Evolutionary conservation across 2,113 vertebrate species (phyloP).

Genomic region (Bos indicus): DNA sequence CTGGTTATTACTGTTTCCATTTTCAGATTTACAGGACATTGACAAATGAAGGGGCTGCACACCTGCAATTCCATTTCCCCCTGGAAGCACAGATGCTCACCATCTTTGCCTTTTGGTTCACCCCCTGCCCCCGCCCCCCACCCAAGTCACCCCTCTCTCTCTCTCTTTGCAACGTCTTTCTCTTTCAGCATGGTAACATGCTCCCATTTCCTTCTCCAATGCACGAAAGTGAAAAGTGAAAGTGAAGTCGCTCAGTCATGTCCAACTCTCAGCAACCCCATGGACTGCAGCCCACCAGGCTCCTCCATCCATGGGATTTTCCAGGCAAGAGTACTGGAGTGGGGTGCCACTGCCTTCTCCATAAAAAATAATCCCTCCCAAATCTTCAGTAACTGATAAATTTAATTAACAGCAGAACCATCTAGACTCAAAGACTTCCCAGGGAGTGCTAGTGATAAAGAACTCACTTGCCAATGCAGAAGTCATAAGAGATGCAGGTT

Average conservation of each 20-base stretch:
- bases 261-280: neutral
- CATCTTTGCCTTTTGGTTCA: neutral
- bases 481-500: neutral
- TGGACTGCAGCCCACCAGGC: too few relatives aligned
- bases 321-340: too few relatives aligned
- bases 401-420: neutral
- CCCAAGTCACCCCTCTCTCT: too few relatives aligned
- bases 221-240: too few relatives aligned
- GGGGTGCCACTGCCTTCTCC: too few relatives aligned
- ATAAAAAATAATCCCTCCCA: neutral
- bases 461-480: neutral
- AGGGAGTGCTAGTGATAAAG: neutral
- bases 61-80: neutral
- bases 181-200: neutral
- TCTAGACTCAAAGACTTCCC: neutral
- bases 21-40: neutral
- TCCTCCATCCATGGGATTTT: too few relatives aligned
- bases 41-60: neutral
- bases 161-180: neutral
- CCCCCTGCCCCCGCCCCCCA: neutral
- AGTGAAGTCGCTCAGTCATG: neutral
- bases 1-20: too few relatives aligned
- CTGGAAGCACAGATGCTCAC: neutral
- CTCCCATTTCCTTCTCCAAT: neutral
- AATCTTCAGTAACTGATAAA: neutral